Base-by-base conservation (phyloP, 64 coral and sea anemone species). In the Montipora sp. region DNA sequence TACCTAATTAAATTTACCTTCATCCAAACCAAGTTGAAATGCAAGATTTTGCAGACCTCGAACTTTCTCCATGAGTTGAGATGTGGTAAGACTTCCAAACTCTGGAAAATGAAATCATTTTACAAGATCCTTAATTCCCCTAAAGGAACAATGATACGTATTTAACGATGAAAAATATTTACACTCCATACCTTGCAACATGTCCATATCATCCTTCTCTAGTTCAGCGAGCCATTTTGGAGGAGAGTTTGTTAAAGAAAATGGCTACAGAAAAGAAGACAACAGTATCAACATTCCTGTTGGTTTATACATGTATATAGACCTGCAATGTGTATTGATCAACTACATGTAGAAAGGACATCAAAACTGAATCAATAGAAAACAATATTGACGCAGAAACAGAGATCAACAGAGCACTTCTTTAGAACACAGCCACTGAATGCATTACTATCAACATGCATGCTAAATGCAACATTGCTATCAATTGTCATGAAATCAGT, bases 31-130 rank as follows among this genome's bases (percentile, higher is more conserved):
- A 77, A 98, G 95, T 70, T 98, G 96, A 94, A 95, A 98, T 8
- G 96, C 96, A 48, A 98, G 84, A 88, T 98, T 98, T 70, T 98
- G 96, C 15, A 98, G 92, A 13, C 96, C 96, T 48, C 96, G 83
- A 53, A 98, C 96, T 90, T 98, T 98, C 82, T 98, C 96, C 96
- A 98, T 98, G 4, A 98, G 57, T 78, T 98, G 96, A 43, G 94
- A 93, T 46, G 94, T 90, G 13, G 96, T 98, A 24, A 98, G 89
- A 90, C 96, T 98, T 19, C 96, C 96, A 98, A 98, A 98, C 73
- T 98, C 96, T 95, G 70, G 71, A 14, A 61, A 19, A 66, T 2
- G 5, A 71, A 15, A 15, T 21, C 5, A 20, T 71, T 71, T 23
- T 3, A 23, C 1, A 71, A 0, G 68, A 71, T 71, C 68, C 21